Conservation (phyloP, 2,797 vertebrate species). For the Alca torda region DNA sequence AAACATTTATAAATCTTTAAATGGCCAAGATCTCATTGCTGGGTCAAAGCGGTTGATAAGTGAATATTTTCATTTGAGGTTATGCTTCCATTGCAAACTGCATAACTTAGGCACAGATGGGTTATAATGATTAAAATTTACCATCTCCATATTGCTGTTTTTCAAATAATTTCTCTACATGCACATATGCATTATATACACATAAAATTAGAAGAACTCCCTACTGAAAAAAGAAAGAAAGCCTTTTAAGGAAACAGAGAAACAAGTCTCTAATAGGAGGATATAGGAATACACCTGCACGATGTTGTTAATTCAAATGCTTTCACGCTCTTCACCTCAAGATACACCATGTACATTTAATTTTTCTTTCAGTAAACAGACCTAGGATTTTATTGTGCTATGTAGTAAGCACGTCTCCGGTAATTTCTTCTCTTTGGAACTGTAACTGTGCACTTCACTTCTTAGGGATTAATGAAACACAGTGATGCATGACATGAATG, state of each 20-base stretch:
- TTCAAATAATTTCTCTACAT: background rate
- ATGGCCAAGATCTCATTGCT: background rate
- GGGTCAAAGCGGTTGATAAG: background rate
- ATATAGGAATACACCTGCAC: background rate
- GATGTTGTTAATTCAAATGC: background rate
- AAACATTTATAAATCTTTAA: background rate
- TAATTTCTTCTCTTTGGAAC: background rate
- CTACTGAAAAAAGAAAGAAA: background rate
- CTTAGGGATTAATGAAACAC: slow-evolving; percentile 57
- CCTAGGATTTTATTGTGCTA: background rate
- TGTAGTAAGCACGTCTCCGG: background rate
- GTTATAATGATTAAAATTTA: background rate
- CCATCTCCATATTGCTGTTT: background rate
- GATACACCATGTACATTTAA: background rate
- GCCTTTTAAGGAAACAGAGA: background rate
- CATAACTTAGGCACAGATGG: background rate
- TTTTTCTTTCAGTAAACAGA: background rate
- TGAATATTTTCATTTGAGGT: background rate
- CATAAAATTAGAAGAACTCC: background rate
- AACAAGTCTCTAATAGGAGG: background rate
- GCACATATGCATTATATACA: background rate
- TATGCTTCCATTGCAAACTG: background rate
- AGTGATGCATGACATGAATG: slow-evolving; percentile 49
- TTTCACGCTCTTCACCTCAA: background rate
- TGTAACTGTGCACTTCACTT: background rate